Evolutionary conservation across 2,797 vertebrate genomes (phyloP).

Genomic region (Columba guinea): DNA sequence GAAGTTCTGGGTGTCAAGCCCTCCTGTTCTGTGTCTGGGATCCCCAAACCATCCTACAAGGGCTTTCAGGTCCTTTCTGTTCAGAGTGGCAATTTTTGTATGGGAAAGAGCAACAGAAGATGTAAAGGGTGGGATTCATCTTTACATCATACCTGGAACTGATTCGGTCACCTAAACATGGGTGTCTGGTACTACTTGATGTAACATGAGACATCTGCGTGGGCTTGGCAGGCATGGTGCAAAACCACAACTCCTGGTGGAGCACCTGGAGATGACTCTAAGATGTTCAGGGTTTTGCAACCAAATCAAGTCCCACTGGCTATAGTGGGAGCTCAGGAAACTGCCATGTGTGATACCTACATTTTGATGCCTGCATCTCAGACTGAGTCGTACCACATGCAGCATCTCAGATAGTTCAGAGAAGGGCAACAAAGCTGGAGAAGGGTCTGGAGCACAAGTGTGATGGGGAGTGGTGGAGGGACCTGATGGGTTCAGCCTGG

Average conservation of each 20-base stretch:
- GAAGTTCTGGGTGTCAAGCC: background rate
- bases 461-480: too few relatives aligned
- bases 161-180: background rate
- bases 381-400: too few relatives aligned
- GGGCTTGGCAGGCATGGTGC: background rate
- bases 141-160: background rate
- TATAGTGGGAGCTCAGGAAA: background rate
- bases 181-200: background rate
- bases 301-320: background rate
- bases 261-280: background rate
- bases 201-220: background rate
- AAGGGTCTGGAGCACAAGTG: too few relatives aligned
- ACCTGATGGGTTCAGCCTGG: too few relatives aligned
- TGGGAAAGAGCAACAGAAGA: background rate
- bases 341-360: accelerated
- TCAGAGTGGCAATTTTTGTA: background rate
- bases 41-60: background rate
- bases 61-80: background rate
- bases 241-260: background rate
- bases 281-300: background rate
- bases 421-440: too few relatives aligned
- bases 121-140: background rate
- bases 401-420: background rate
- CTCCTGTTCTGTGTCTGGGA: background rate
- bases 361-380: background rate